phyloP scores from a whole-genome alignment of 2,113 vertebrate genomes.

The Leiothrix lutea region DNA sequence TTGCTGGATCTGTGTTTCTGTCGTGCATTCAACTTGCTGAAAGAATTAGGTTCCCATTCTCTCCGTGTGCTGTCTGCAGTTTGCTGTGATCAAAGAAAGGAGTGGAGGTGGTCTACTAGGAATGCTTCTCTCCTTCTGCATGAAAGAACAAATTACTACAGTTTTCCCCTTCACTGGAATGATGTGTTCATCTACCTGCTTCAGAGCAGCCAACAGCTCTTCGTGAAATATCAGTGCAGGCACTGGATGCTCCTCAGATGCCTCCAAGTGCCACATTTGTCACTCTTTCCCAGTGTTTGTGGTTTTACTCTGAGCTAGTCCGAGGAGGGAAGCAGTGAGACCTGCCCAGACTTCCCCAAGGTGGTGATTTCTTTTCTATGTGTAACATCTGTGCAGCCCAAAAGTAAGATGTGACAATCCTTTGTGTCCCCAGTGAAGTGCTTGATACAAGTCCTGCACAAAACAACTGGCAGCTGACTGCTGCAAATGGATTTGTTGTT shows the following conservation, averaged over 20 bases:
- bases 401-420: neutral
- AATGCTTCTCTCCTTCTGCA: neutral
- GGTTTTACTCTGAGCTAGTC: neutral
- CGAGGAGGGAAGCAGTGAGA: neutral
- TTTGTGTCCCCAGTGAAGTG: neutral
- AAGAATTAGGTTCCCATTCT: neutral
- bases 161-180: neutral
- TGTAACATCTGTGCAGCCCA: neutral
- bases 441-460: neutral
- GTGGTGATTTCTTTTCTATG: rapidly evolving
- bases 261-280: rapidly evolving
- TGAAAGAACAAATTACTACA: neutral
- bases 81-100: neutral
- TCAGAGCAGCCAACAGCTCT: neutral
- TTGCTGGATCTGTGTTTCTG: neutral
- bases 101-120: neutral
- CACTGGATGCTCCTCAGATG: neutral
- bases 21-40: neutral
- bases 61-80: neutral
- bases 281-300: too few species aligned
- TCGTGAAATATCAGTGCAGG: neutral
- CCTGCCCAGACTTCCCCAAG: neutral
- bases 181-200: neutral
- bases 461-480: neutral
- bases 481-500: neutral